A percentile compares a stretch with the other conserved stretches of the same genome.
Evolutionary conservation across 2,797 vertebrate genomes (phyloP).

Genomic region (Acanthopagrus latus): DNA sequence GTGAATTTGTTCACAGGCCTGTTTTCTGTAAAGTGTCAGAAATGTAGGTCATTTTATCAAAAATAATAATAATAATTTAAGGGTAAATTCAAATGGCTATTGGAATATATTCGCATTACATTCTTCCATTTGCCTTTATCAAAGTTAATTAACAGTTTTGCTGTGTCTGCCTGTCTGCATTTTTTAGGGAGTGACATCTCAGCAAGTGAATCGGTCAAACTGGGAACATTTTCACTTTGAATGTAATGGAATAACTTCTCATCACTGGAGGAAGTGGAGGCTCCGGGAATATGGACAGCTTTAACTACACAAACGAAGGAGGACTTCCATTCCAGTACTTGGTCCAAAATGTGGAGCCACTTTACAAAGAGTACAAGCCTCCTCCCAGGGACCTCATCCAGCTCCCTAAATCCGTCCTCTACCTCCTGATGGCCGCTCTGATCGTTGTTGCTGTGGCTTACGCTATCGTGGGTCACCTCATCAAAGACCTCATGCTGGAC

Average conservation of each 20-base stretch:
- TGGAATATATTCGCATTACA: background rate
- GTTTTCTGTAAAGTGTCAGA: constrained; percentile 2
- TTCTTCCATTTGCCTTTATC: background rate
- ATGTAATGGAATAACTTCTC: constrained; percentile 47
- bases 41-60: background rate
- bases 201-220: constrained; percentile 30
- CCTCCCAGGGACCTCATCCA: constrained; percentile 86
- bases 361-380: constrained; percentile 88
- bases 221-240: constrained; percentile 6
- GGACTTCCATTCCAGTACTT: constrained; percentile 72
- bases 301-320: constrained; percentile 72
- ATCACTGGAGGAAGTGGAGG: constrained; percentile 30
- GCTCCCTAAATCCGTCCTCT: constrained; percentile 84
- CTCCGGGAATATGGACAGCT: constrained; percentile 69
- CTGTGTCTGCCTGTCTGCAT: background rate
- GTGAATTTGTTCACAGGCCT: constrained; percentile 29
- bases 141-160: background rate
- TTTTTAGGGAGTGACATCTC: constrained; percentile 25
- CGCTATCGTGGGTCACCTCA: constrained; percentile 90
- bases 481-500: constrained; percentile 89
- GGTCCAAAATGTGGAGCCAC: constrained; percentile 72
- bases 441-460: constrained; percentile 89
- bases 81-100: background rate
- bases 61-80: background rate
- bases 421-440: constrained; percentile 85